A percentile compares a stretch with the other conserved stretches of the same genome.
phyloP scores from a whole-genome alignment of 2,888 invertebrate species.

The Cheilosia impressa region DNA sequence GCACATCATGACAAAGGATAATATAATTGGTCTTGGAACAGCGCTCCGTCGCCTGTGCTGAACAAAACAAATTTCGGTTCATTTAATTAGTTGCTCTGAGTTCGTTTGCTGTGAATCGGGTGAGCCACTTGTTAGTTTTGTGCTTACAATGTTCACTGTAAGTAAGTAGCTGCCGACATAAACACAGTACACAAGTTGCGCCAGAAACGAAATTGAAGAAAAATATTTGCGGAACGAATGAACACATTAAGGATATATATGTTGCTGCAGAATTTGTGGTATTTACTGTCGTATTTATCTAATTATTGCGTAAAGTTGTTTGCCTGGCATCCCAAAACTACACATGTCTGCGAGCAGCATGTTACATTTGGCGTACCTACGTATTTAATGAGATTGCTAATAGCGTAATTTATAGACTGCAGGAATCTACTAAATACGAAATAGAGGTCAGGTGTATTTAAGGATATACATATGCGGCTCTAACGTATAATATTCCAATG shows the following conservation, averaged over 20 bases:
- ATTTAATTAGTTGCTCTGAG: conserved; percentile 51
- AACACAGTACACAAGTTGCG: background rate
- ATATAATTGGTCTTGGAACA: conserved; percentile 24
- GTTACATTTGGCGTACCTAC: background rate
- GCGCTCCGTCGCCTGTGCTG: conserved; percentile 8
- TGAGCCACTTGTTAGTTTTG: background rate
- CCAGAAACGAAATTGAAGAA: background rate
- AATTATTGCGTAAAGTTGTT: conserved; percentile 20
- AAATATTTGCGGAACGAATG: conserved; percentile 5
- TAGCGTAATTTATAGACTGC: background rate
- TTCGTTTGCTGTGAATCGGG: background rate
- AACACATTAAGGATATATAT: conserved; percentile 24
- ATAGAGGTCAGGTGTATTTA: background rate
- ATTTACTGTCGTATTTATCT: conserved; percentile 24
- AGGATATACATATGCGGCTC: too few species aligned
- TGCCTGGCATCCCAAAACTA: conserved; percentile 6
- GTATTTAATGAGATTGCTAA: conserved; percentile 7
- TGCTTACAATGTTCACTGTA: background rate
- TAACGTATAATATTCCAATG: too few species aligned
- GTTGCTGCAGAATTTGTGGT: conserved; percentile 17
- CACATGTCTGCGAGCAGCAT: background rate
- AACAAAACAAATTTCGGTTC: conserved; percentile 38
- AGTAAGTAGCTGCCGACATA: background rate
- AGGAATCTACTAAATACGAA: background rate
- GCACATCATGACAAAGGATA: conserved; percentile 35